Base-by-base conservation (phyloP, 1,140 invertebrate genomes). In the Neoseiulus cucumeris region DNA sequence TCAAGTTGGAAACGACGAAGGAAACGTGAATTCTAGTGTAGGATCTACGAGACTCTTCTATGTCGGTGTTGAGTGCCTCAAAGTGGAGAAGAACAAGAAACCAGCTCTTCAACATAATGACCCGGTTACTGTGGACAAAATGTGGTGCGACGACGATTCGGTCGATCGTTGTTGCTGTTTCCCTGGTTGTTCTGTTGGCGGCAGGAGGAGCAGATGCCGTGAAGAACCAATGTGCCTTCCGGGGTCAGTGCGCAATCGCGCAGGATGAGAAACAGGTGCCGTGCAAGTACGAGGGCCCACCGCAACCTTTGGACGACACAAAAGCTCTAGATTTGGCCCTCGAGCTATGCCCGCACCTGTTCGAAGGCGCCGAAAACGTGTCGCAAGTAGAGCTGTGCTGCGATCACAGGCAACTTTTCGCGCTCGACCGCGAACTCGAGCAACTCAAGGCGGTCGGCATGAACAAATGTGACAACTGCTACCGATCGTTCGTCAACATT, bases 211-310 rank as follows among this genome's bases (percentile, higher is more conserved):
- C 22, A 25, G 22, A 20, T 59, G 51, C 51, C 51, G 51, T 33
- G 14, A 14, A 14, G 51, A 59, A 59, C 33, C 51, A 59, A 33
- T 59, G 51, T 59, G 51, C 51, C 51, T 59, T 59, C 22, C 51
- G 51, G 25, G 51, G 51, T 33, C 51, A 33, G 2, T 59, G 51
- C 51, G 33, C 14, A 6, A 9, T 59, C 22, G 51, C 51, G 25
- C 14, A 2, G 17, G 33, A 59, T 25, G 1, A n/a, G 14, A 59
- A 59, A 25, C 25, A 59, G 22, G 51, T 59, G 25, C 51, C 51
- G 51, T 59, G 51, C 22, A 59, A 59, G 22, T 59, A 59, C 51
- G 51, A 59, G 14, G 51, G 51, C 51, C 51, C 51, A 29, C 51
- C 51, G 51, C 22, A 20, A 59, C 14, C 51, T 1, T 2, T 59